Percentiles rank a stretch among this genome's conserved stretches.
Evolutionary conservation across 2,113 vertebrate genomes (phyloP).

Genomic region (Pangasianodon gigas): DNA sequence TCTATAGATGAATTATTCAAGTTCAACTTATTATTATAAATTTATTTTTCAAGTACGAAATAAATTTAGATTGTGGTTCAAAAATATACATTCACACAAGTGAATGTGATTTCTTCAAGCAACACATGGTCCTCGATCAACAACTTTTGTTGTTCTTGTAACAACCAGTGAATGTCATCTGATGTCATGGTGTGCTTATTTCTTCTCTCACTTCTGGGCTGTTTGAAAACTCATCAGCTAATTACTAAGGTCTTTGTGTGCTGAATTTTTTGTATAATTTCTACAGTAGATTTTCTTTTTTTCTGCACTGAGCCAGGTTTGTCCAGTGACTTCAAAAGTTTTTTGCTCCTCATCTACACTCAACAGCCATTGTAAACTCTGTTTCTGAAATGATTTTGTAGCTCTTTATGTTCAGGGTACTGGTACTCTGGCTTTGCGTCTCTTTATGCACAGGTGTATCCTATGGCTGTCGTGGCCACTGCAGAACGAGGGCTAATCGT

Average conservation of each 20-base stretch:
- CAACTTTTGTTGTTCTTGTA: neutral
- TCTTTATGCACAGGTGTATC: conserved; percentile 81
- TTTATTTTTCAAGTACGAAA: neutral
- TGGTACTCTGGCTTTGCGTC: neutral
- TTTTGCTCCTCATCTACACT: neutral
- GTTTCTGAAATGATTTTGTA: neutral
- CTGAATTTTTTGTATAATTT: neutral
- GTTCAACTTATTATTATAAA: neutral
- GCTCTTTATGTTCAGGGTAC: neutral
- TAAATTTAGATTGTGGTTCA: neutral
- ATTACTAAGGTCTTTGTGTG: neutral
- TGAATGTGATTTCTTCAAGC: neutral
- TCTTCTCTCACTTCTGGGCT: neutral
- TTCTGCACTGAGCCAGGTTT: neutral
- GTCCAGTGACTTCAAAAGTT: neutral
- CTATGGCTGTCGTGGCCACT: conserved; percentile 96
- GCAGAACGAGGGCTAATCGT: conserved; percentile 95
- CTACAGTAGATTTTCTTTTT: neutral
- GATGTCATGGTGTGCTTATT: neutral
- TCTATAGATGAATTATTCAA: neutral
- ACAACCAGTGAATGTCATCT: neutral
- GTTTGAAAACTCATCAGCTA: neutral
- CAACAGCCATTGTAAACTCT: neutral
- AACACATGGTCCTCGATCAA: neutral
- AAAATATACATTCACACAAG: neutral